Evolutionary conservation across 2,113 vertebrate genomes (phyloP).

Genomic region (Pterophyllum scalare): DNA sequence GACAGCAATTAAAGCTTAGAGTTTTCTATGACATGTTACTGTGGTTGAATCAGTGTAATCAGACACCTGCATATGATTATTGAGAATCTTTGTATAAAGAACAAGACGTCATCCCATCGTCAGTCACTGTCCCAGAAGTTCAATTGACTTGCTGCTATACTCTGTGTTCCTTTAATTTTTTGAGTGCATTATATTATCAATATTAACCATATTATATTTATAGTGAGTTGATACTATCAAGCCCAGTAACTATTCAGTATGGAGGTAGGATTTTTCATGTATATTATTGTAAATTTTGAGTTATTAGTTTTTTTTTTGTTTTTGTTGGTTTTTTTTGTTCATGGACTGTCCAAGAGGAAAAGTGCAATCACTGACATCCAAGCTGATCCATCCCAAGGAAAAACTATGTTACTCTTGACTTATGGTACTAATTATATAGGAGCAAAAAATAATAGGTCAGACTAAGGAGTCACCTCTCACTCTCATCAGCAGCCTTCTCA

Average conservation of each 20-base stretch:
- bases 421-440: neutral
- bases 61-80: too few relatives aligned
- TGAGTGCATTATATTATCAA: too few relatives aligned
- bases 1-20: too few relatives aligned
- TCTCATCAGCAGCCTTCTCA: conserved; percentile 76
- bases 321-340: neutral
- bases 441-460: neutral
- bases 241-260: neutral
- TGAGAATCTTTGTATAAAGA: too few relatives aligned
- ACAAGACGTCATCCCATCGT: too few relatives aligned
- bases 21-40: too few relatives aligned
- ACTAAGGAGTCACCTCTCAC: conserved; percentile 62
- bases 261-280: neutral
- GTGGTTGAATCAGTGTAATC: too few relatives aligned
- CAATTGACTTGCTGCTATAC: too few relatives aligned
- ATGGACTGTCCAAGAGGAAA: neutral
- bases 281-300: neutral
- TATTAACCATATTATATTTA: too few relatives aligned
- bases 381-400: neutral
- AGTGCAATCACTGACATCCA: neutral
- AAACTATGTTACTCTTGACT: neutral
- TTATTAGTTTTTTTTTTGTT: fast-evolving
- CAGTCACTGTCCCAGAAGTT: too few relatives aligned
- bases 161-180: too few relatives aligned
- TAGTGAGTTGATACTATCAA: too few relatives aligned